phyloP scores from a whole-genome alignment of 2,888 invertebrate genomes.

The Aporophyla lueneburgensis region DNA sequence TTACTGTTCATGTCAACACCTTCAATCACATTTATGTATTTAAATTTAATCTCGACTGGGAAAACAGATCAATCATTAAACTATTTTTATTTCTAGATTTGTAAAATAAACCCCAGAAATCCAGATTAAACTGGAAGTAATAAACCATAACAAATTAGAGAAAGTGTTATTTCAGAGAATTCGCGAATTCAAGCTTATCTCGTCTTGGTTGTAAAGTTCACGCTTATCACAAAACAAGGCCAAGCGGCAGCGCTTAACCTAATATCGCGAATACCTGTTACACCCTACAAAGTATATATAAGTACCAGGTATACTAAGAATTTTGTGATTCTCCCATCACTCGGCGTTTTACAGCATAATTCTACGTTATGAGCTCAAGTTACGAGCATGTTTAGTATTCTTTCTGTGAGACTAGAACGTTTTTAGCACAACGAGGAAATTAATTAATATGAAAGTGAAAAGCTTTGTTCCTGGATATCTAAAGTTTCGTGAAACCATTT shows the following conservation, averaged over 20 bases:
- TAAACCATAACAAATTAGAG: neutral
- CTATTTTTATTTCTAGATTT: too few relatives aligned
- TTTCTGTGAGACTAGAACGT: too few relatives aligned
- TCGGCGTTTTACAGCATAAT: constrained; percentile 47
- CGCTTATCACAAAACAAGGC: constrained; percentile 4
- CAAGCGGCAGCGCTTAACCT: constrained; percentile 8
- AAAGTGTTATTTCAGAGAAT: too few relatives aligned
- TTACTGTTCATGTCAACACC: too few relatives aligned
- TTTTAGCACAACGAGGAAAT: constrained; percentile 11
- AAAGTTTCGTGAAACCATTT: constrained; percentile 4
- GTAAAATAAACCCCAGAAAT: neutral
- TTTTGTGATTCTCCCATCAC: constrained; percentile 43
- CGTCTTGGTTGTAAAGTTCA: neutral
- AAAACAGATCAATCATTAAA: too few relatives aligned
- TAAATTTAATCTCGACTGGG: too few relatives aligned
- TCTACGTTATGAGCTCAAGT: constrained; percentile 43
- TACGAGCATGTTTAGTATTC: constrained; percentile 48
- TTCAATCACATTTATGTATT: too few relatives aligned
- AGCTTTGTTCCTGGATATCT: neutral
- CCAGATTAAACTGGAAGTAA: neutral
- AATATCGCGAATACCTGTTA: constrained; percentile 25
- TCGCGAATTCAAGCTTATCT: neutral
- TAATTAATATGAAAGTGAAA: constrained; percentile 24
- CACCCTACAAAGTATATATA: constrained; percentile 25
- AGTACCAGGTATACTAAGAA: constrained; percentile 34